These are phyloP conservation scores for Pomacea maculata DNA, from an alignment of 1,140 invertebrate genomes.

Conservation along the genomic window DNA sequence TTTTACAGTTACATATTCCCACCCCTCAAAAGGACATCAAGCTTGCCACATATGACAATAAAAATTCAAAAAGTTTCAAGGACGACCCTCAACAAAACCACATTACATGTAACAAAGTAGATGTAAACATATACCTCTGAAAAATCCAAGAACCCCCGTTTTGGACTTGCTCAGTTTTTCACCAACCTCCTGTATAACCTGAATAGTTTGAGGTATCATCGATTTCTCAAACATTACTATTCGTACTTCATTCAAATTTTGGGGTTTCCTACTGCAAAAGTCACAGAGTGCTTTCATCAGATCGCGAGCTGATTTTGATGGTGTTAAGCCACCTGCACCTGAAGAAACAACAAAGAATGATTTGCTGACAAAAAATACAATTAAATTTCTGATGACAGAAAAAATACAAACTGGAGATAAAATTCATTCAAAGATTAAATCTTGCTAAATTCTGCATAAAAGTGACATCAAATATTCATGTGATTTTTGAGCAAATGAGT, in stretches of 20 bases:
- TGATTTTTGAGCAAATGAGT: no score
- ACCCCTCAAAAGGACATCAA: no score
- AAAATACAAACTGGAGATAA: no score
- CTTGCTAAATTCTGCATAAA: no score
- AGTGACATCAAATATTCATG: no score
- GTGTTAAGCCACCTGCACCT: neutral
- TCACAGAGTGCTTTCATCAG: neutral
- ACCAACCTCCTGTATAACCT: neutral
- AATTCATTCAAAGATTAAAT: no score
- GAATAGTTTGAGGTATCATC: neutral
- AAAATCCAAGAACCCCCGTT: neutral
- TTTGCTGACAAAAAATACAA: neutral
- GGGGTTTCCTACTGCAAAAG: neutral
- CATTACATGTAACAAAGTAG: no score
- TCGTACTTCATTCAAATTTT: neutral
- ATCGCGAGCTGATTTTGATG: neutral
- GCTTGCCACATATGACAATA: no score
- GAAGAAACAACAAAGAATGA: neutral
- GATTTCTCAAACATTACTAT: constrained; percentile 18
- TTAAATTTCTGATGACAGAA: neutral
- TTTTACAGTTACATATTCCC: no score
- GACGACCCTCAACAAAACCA: no score
- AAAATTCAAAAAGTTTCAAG: no score
- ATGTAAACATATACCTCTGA: neutral
- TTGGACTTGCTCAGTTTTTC: constrained; percentile 4